These are phyloP conservation scores for Psilopogon haemacephalus DNA, from an alignment of 2,113 vertebrate species.

Conservation along the genomic window DNA sequence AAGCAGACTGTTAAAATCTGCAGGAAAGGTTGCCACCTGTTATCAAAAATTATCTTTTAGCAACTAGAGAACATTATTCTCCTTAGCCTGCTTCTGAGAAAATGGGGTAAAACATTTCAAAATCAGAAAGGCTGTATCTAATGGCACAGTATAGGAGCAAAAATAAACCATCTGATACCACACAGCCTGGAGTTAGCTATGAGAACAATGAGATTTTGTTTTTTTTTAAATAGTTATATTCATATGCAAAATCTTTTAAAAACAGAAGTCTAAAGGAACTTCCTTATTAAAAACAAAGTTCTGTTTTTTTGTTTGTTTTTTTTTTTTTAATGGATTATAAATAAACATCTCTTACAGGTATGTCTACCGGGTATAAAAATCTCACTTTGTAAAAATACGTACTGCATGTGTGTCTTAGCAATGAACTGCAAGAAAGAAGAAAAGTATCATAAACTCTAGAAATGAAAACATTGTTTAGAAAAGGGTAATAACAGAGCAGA, in stretches of 20 bases:
- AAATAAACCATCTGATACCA: background rate
- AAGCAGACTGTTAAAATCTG: background rate
- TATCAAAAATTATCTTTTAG: background rate
- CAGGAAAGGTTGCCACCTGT: background rate
- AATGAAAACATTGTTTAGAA: background rate
- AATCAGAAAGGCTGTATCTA: background rate
- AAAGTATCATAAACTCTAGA: background rate
- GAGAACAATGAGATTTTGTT: background rate
- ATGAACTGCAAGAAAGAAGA: background rate
- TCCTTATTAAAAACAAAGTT: background rate
- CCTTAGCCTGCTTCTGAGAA: background rate
- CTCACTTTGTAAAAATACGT: background rate
- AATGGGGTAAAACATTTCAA: background rate
- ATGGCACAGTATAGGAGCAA: background rate
- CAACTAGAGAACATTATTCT: background rate
- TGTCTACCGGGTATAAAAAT: background rate
- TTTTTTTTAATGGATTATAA: background rate
- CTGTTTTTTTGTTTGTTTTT: background rate
- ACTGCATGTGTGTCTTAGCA: background rate
- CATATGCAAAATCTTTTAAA: background rate
- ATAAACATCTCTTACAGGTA: background rate
- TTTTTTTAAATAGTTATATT: background rate
- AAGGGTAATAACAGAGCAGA: background rate
- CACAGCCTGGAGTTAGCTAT: background rate
- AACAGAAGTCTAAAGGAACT: background rate